These are phyloP conservation scores for Paracanthobrama guichenoti DNA, from an alignment of 2,113 vertebrate genomes.

Conservation along the genomic window DNA sequence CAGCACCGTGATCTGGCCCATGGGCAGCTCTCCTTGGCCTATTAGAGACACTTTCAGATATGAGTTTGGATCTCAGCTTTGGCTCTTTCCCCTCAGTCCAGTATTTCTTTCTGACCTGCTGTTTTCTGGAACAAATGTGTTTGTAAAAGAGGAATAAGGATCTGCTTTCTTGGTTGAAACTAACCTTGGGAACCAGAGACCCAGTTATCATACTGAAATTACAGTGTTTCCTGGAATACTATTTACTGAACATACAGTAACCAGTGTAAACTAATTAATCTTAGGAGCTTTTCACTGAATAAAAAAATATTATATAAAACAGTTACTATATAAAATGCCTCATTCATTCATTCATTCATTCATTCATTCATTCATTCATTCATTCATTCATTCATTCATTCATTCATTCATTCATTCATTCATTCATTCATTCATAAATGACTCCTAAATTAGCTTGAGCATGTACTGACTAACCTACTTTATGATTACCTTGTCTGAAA, in stretches of 20 bases:
- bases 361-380: no score
- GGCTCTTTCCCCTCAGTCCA: constrained; percentile 2
- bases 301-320: no score
- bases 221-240: background rate
- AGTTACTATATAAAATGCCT: no score
- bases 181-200: background rate
- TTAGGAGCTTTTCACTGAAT: no score
- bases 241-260: background rate
- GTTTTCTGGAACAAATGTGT: constrained; percentile 12
- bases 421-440: no score
- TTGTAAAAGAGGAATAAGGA: background rate
- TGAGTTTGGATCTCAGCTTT: constrained; percentile 22
- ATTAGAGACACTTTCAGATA: constrained; percentile 44
- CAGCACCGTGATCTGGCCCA: constrained; percentile 6
- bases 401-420: no score
- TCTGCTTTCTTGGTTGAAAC: background rate
- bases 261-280: background rate
- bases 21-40: constrained; percentile 18
- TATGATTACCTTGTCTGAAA: no score
- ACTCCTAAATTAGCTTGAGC: no score
- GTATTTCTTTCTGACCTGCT: background rate
- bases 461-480: no score
- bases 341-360: no score
- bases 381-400: no score
- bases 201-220: background rate